Conservation (phyloP, 2,113 vertebrate species). For the Coptodon bakossiorum region DNA sequence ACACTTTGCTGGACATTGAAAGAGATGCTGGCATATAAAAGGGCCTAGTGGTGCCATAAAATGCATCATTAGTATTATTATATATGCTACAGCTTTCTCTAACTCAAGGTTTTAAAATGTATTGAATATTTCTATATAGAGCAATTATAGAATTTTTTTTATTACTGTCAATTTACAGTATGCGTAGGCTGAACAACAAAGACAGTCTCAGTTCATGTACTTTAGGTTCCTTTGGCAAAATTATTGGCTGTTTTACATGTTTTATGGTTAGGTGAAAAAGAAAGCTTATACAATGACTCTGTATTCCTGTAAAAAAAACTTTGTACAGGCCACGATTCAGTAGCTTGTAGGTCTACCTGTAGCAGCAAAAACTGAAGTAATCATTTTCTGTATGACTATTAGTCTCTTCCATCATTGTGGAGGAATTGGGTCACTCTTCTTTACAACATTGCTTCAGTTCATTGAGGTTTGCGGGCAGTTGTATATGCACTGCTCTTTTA, state of each 20-base stretch:
- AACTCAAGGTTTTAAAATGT: background rate
- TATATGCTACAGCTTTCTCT: background rate
- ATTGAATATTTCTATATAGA: background rate
- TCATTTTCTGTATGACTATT: background rate
- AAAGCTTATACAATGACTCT: background rate
- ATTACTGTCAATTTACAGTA: background rate
- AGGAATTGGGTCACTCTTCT: background rate
- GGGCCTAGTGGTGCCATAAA: background rate
- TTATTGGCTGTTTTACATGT: background rate
- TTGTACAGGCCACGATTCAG: background rate
- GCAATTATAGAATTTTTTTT: background rate
- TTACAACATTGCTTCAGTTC: background rate
- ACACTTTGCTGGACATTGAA: background rate
- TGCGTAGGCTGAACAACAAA: background rate
- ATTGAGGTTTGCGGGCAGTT: background rate
- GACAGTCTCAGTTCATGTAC: background rate
- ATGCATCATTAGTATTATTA: background rate
- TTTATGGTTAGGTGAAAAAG: background rate
- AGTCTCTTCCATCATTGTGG: background rate
- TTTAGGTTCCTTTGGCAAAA: background rate
- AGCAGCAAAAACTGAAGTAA: background rate
- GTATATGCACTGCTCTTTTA: background rate
- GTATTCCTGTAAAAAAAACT: background rate
- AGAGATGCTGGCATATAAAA: background rate
- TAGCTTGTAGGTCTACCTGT: background rate